These are phyloP conservation scores for Phymanthus crucifer DNA, from an alignment of 92 coral and sea anemone species.

Conservation along the genomic window DNA sequence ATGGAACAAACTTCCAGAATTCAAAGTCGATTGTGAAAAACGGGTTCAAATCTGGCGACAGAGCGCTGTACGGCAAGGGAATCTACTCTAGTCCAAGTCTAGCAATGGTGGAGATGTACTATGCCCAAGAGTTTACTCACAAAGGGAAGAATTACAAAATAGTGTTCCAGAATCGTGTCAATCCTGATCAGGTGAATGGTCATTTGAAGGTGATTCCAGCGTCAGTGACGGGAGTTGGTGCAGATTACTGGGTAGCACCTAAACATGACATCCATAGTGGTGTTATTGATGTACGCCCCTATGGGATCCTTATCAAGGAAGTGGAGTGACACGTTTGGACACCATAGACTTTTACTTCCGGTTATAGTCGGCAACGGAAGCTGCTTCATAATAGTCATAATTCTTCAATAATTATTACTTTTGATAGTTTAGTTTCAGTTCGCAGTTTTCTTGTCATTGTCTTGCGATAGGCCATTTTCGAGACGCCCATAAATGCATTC, in stretches of 20 bases:
- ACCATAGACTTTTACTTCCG: too few relatives aligned
- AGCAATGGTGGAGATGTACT: conserved; percentile 41
- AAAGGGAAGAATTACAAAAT: conserved; percentile 52
- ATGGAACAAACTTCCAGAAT: conserved; percentile 43
- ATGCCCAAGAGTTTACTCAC: conserved; percentile 46
- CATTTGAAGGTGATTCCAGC: conserved; percentile 47
- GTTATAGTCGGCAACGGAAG: too few relatives aligned
- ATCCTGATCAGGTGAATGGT: conserved; percentile 24
- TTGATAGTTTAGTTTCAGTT: too few relatives aligned
- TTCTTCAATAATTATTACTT: too few relatives aligned
- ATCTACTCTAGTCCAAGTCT: conserved; percentile 64
- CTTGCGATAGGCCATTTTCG: too few relatives aligned
- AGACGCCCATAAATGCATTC: too few relatives aligned
- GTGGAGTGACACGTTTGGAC: too few relatives aligned
- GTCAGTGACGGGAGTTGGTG: conserved; percentile 43
- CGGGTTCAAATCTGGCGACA: conserved; percentile 39
- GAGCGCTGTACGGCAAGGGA: conserved; percentile 45
- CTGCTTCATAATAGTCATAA: too few relatives aligned
- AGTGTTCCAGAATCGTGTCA: conserved; percentile 69
- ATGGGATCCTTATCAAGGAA: conserved; percentile 50
- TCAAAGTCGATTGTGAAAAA: conserved; percentile 27
- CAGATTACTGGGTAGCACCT: conserved; percentile 64
- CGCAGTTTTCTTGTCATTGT: too few relatives aligned
- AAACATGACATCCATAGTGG: conserved; percentile 11
- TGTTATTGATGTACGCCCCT: conserved; percentile 54